Percentiles rank a stretch among this genome's conserved stretches.
Evolutionary conservation across 2,113 vertebrate species (phyloP).

Genomic region (Callorhinus ursinus): DNA sequence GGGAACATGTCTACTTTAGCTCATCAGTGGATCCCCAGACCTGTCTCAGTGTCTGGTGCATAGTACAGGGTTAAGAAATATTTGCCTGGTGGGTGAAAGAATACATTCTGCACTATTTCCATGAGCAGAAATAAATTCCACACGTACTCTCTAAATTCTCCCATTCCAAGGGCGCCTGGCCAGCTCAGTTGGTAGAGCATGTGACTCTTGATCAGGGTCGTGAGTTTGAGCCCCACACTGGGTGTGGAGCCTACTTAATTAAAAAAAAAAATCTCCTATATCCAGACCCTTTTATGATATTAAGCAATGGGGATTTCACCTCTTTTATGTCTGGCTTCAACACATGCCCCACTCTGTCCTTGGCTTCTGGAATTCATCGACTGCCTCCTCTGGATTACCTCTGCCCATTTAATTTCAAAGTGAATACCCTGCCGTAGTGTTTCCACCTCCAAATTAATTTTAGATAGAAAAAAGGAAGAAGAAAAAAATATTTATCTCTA

Average conservation of each 20-base stretch:
- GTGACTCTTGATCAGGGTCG: background rate
- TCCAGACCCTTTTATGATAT: background rate
- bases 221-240: background rate
- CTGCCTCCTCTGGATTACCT: background rate
- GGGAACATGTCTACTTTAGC: background rate
- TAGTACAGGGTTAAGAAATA: background rate
- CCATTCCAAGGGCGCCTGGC: background rate
- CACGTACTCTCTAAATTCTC: conserved; percentile 1
- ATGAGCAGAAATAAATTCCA: background rate
- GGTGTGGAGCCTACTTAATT: background rate
- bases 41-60: background rate
- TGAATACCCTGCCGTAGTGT: background rate
- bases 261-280: background rate
- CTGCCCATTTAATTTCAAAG: background rate
- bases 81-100: background rate
- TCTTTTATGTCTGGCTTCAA: conserved; percentile 23
- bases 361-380: conserved; percentile 30
- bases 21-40: background rate
- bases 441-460: conserved; percentile 32
- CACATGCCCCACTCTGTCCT: background rate
- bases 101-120: background rate
- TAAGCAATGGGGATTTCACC: background rate
- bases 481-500: conserved; percentile 13
- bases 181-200: background rate
- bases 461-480: background rate